Evolutionary conservation across 1,140 invertebrate species (phyloP).

Genomic region (Stratiolaelaps scimitus): DNA sequence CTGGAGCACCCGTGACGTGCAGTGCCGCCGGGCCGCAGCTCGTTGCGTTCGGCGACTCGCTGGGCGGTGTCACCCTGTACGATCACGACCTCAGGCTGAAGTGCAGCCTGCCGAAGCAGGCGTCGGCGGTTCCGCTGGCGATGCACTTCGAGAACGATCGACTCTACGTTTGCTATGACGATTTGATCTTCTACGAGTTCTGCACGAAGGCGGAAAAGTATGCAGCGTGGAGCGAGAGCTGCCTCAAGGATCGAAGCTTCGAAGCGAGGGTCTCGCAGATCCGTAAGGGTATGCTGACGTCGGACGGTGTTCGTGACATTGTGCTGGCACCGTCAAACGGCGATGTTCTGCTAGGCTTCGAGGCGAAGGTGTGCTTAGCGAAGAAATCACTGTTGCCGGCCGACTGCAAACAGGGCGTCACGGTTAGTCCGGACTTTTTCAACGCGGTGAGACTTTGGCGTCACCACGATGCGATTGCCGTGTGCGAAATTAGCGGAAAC

Average conservation of each 20-base stretch:
- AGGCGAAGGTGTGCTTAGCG: background rate
- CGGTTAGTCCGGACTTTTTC: conserved; percentile 2
- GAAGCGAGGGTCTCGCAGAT: conserved; percentile 7
- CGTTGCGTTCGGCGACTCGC: background rate
- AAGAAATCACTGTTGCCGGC: conserved; percentile 2
- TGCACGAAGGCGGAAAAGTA: conserved; percentile 14
- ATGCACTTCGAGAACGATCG: conserved; percentile 14
- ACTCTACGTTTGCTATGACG: conserved; percentile 11
- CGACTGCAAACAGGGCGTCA: conserved; percentile 2
- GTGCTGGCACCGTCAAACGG: background rate
- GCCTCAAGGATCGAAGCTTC: background rate
- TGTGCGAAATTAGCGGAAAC: conserved; percentile 18
- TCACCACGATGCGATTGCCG: conserved; percentile 3
- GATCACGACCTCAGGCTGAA: conserved; percentile 11
- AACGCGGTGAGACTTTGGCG: conserved; percentile 14
- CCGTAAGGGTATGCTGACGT: conserved; percentile 9
- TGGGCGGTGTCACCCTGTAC: background rate
- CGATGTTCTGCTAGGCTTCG: conserved; percentile 15
- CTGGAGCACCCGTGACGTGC: background rate
- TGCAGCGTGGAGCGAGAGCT: conserved; percentile 3
- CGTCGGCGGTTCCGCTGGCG: background rate
- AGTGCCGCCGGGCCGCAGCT: background rate
- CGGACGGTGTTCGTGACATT: conserved; percentile 9
- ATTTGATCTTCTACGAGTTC: conserved; percentile 23
- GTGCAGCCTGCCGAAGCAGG: background rate